These are phyloP conservation scores for Brachyptera risi DNA, from an alignment of 2,888 invertebrate species.

Conservation along the genomic window DNA sequence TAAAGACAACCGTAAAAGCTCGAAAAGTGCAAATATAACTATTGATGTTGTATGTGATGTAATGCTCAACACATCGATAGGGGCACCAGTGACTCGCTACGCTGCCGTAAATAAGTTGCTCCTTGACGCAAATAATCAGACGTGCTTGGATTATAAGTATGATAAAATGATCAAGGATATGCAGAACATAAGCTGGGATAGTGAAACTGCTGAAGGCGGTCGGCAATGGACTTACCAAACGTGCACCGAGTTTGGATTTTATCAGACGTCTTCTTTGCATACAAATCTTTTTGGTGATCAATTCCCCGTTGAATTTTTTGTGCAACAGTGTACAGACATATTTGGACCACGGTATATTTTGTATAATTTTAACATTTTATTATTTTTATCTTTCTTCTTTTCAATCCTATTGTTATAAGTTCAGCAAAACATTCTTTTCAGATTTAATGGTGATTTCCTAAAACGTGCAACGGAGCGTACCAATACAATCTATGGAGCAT, in stretches of 20 bases:
- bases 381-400: neutral
- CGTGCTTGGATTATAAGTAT: constrained; percentile 82
- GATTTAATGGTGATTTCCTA: constrained; percentile 59
- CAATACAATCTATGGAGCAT: constrained; percentile 75
- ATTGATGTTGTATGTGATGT: constrained; percentile 78
- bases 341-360: constrained; percentile 65
- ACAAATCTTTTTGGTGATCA: constrained; percentile 58
- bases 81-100: constrained; percentile 62
- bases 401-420: neutral
- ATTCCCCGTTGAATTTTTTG: constrained; percentile 55
- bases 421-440: constrained; percentile 40
- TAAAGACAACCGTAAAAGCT: constrained; percentile 71
- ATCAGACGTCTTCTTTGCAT: constrained; percentile 62
- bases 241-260: constrained; percentile 83
- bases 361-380: constrained; percentile 3
- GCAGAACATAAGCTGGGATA: constrained; percentile 62
- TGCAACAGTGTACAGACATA: constrained; percentile 77
- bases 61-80: constrained; percentile 59
- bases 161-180: constrained; percentile 66
- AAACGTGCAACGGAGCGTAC: constrained; percentile 62
- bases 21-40: constrained; percentile 62
- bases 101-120: constrained; percentile 69
- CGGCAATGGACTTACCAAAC: constrained; percentile 81
- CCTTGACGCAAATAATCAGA: constrained; percentile 59
- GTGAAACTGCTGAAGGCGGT: constrained; percentile 61